These are phyloP conservation scores for Leptopilina syphax DNA, from an alignment of 2,888 invertebrate species.

Conservation along the genomic window DNA sequence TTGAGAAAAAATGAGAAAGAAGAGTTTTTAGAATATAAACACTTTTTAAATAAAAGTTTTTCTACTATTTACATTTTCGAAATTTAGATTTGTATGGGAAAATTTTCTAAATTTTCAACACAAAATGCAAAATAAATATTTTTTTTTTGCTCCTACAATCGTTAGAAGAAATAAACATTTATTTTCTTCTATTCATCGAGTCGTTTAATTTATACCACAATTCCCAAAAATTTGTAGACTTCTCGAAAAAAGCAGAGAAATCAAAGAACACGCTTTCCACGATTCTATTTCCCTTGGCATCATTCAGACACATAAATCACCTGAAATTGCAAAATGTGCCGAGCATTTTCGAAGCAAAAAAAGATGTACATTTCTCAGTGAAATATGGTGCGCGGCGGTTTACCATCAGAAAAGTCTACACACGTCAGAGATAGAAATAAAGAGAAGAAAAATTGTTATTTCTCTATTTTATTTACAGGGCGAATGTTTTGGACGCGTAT, in stretches of 20 bases:
- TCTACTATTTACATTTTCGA: too few relatives aligned
- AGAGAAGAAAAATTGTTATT: conserved; percentile 2
- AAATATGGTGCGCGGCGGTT: conserved; percentile 15
- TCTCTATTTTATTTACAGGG: conserved; percentile 39
- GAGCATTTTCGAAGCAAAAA: not conserved
- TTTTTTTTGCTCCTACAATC: too few relatives aligned
- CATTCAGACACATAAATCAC: not conserved
- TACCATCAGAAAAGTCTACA: not conserved
- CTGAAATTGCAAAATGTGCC: conserved; percentile 9
- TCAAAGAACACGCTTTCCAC: not conserved
- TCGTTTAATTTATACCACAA: too few relatives aligned
- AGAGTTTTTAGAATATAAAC: too few relatives aligned
- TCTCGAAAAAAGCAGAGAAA: not conserved
- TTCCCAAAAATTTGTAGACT: too few relatives aligned
- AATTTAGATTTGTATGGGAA: too few relatives aligned
- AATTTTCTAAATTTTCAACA: too few relatives aligned
- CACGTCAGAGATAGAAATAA: not conserved
- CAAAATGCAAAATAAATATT: too few relatives aligned
- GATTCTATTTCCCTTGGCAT: conserved; percentile 3
- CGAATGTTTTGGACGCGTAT: conserved; percentile 58
- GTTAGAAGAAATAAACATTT: too few relatives aligned
- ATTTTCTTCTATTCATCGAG: too few relatives aligned
- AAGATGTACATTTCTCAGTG: not conserved
- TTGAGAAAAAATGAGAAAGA: too few relatives aligned
- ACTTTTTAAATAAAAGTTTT: too few relatives aligned